Conservation (phyloP, 2,888 invertebrate species). For the Molorchus minor region DNA sequence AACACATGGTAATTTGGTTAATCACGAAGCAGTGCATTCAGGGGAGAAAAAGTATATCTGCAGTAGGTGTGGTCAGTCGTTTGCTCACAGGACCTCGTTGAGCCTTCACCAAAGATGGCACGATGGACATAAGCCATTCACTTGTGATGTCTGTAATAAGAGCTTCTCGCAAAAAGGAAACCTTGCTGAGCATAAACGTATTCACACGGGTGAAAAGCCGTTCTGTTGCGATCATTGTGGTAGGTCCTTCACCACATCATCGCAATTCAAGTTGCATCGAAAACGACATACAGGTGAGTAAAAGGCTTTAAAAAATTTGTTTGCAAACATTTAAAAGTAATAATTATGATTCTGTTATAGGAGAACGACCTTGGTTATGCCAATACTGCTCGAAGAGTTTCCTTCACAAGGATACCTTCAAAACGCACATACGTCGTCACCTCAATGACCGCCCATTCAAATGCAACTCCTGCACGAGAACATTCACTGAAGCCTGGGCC, state of each 20-base stretch:
- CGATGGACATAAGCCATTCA: constrained; percentile 74
- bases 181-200: constrained; percentile 78
- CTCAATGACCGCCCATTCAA: constrained; percentile 71
- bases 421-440: constrained; percentile 73
- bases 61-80: constrained; percentile 76
- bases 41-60: constrained; percentile 69
- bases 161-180: constrained; percentile 82
- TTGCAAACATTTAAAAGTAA: not conserved
- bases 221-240: constrained; percentile 75
- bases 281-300: constrained; percentile 67
- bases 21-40: constrained; percentile 77
- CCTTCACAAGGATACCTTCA: constrained; percentile 70
- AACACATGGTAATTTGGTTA: constrained; percentile 75
- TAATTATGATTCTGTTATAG: constrained; percentile 27
- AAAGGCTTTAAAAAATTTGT: not conserved
- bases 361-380: constrained; percentile 69
- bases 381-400: constrained; percentile 69
- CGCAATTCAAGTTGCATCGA: constrained; percentile 74
- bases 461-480: constrained; percentile 68
- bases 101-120: constrained; percentile 79
- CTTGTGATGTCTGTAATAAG: constrained; percentile 75
- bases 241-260: constrained; percentile 77
- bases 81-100: constrained; percentile 81
- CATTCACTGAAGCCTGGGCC: constrained; percentile 74
- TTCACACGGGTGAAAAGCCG: constrained; percentile 81